Conservation (phyloP, 2,797 vertebrate genomes). For the Chaunax sp. region DNA sequence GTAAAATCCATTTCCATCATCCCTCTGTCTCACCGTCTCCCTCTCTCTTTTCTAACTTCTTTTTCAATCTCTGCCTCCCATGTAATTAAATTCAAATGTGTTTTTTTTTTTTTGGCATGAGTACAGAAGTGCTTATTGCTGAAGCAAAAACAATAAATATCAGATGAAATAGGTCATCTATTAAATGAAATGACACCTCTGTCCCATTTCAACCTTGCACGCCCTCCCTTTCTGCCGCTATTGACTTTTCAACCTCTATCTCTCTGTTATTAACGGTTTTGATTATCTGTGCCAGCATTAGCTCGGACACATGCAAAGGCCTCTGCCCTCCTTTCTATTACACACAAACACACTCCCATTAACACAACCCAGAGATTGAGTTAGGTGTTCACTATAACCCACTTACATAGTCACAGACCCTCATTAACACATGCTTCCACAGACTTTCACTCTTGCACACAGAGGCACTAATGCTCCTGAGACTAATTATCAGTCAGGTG, state of each 20-base stretch:
- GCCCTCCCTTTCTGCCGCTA: constrained; percentile 46
- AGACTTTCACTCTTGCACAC: constrained; percentile 15
- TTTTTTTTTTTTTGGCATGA: constrained; percentile 24
- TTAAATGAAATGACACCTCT: constrained; percentile 59
- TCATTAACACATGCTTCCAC: constrained; percentile 26
- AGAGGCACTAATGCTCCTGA: constrained; percentile 59
- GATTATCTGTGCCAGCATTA: constrained; percentile 80
- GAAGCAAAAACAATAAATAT: constrained; percentile 32
- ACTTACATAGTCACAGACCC: constrained; percentile 40
- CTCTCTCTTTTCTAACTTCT: constrained; percentile 7
- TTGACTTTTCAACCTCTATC: constrained; percentile 68
- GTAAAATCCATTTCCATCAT: constrained; percentile 44
- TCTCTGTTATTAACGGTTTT: constrained; percentile 72
- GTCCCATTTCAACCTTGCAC: constrained; percentile 49
- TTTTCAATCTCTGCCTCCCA: constrained; percentile 17
- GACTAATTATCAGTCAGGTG: constrained; percentile 83
- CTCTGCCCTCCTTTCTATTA: constrained; percentile 65
- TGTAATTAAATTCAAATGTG: constrained; percentile 51
- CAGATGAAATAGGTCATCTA: constrained; percentile 59
- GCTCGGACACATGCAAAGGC: constrained; percentile 74
- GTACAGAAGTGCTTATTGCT: constrained; percentile 35
- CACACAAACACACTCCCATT: constrained; percentile 1
- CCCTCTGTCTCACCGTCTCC: constrained; percentile 13
- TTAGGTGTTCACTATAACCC: constrained; percentile 5
- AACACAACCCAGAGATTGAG: not conserved